These are phyloP conservation scores for Callyntrura guangdongensis DNA, from an alignment of 2,888 invertebrate genomes.

Conservation along the genomic window DNA sequence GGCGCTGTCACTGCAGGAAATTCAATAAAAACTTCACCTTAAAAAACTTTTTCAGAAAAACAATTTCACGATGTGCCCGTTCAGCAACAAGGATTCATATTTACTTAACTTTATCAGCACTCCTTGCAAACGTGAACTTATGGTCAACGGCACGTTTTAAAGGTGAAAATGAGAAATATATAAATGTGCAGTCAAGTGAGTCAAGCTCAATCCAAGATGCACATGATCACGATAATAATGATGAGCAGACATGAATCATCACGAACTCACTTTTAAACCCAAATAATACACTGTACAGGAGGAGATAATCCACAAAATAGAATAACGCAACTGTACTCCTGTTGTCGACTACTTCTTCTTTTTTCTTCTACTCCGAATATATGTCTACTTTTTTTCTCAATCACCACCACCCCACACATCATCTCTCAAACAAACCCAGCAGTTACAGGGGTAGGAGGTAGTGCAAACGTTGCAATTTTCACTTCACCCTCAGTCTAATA, in stretches of 20 bases:
- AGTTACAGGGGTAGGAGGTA: slow-evolving; percentile 30
- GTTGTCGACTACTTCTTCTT: background rate
- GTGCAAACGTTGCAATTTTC: slow-evolving; percentile 69
- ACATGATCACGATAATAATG: background rate
- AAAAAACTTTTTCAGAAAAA: background rate
- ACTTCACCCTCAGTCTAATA: slow-evolving; percentile 44
- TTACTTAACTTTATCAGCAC: no score
- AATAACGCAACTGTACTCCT: background rate
- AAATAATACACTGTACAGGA: no score
- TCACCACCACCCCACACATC: slow-evolving; percentile 29
- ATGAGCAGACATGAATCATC: no score
- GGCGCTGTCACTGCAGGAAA: background rate
- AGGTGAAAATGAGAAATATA: no score
- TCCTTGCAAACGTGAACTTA: no score
- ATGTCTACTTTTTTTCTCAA: slow-evolving; percentile 52
- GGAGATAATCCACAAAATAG: no score
- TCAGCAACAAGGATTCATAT: no score
- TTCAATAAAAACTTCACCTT: background rate
- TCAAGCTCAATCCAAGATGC: background rate
- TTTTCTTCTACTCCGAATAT: background rate
- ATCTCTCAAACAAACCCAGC: slow-evolving; percentile 56
- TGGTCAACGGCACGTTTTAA: no score
- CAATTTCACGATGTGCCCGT: no score
- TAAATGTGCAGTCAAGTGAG: no score
- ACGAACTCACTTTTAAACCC: no score